A percentile compares a stretch with the other conserved stretches of the same genome.
phyloP scores from a whole-genome alignment of 2,797 vertebrate genomes.

The Choloepus didactylus region DNA sequence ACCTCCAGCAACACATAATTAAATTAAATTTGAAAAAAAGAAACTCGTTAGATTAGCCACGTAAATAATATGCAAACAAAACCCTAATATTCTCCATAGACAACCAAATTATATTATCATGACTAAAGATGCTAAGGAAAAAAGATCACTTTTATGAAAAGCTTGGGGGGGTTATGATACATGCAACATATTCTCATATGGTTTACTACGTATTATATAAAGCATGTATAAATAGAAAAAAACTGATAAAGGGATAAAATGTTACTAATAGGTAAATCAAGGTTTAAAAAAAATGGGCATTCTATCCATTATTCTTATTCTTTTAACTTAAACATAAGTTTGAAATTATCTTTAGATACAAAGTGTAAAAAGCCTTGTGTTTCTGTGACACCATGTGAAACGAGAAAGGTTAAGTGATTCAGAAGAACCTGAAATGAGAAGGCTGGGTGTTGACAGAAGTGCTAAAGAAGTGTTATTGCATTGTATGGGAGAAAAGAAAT shows the following conservation, averaged over 20 bases:
- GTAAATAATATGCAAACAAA: slow-evolving; percentile 36
- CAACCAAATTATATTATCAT: neutral
- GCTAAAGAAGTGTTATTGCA: neutral
- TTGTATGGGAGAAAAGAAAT: neutral
- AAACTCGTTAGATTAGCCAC: neutral
- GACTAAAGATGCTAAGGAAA: slow-evolving; percentile 21
- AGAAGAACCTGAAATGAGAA: neutral
- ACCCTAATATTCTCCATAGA: neutral
- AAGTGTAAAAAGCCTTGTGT: neutral
- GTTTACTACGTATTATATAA: neutral
- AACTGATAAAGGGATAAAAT: neutral
- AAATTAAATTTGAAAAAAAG: neutral
- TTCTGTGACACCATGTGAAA: neutral
- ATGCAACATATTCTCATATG: neutral
- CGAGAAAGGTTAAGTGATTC: neutral
- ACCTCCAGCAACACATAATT: neutral
- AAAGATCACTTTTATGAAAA: neutral
- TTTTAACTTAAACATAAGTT: neutral
- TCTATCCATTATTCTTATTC: neutral
- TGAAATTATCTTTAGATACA: slow-evolving; percentile 38
- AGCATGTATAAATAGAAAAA: neutral
- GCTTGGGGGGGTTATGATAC: neutral
- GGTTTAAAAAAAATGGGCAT: neutral
- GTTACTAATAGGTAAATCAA: neutral
- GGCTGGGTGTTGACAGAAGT: neutral